Conservation (phyloP, 2,113 vertebrate species). For the Nerophis lumbriciformis region DNA sequence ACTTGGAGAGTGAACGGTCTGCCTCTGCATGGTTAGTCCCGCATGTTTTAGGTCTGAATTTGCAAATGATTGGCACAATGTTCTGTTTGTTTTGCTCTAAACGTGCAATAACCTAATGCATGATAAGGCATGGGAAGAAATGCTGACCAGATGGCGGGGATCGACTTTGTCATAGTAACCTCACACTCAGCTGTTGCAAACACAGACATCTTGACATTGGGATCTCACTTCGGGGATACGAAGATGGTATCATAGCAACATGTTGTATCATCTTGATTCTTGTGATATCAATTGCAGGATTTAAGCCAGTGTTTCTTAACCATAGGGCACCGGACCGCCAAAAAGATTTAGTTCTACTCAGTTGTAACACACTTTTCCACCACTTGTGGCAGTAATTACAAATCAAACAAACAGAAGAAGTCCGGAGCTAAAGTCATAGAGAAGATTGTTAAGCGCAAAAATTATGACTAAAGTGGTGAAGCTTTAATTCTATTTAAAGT, state of each 20-base stretch:
- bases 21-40: conserved; percentile 74
- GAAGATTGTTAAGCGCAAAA: too few relatives aligned
- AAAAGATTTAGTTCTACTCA: too few relatives aligned
- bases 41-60: not conserved
- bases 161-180: conserved; percentile 4
- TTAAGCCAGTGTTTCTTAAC: not conserved
- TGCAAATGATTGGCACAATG: not conserved
- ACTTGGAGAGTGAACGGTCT: conserved; percentile 83
- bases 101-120: not conserved
- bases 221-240: conserved; percentile 3
- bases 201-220: not conserved
- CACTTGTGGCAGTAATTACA: too few relatives aligned
- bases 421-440: too few relatives aligned
- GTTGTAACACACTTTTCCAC: too few relatives aligned
- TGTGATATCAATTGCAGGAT: not conserved
- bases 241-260: not conserved
- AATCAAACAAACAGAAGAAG: too few relatives aligned
- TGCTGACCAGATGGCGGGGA: conserved; percentile 1
- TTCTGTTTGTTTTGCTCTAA: not conserved
- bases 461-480: too few relatives aligned
- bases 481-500: too few relatives aligned
- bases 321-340: too few relatives aligned
- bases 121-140: not conserved
- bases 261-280: not conserved
- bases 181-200: conserved; percentile 7